Base-by-base conservation (phyloP, 2,797 vertebrate genomes). In the Pipistrellus kuhlii region DNA sequence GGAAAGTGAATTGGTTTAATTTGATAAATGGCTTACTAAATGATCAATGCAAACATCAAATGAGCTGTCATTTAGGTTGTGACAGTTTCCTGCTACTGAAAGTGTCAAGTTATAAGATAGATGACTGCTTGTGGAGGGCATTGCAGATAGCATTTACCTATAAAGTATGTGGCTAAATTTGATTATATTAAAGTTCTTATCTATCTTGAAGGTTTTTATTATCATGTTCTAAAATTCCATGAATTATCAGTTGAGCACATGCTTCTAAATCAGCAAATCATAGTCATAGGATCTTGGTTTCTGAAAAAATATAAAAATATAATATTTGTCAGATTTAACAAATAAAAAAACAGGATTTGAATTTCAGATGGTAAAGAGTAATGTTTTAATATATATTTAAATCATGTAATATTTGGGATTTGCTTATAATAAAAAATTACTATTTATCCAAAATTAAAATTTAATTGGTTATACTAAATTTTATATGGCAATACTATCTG, bases 1-100 rank as follows among this genome's bases (percentile, higher is more conserved):
- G 23, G 77, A 55, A 93, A 62, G 27, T 84, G 35, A 92, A 30
- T 85, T 80, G 77, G 25, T 59, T 88, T 90, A 92, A 80, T 64
- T n/a, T 57, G 46, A 71, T 9, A 66, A 84, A 85, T 32, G 13
- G 23, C 71, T 90, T 71, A 51, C 5, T 23, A 80, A 85, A 27
- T 66, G 20, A 51, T 85, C 53, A 64, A 3, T 75, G 25, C 21
- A 84, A 69, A 62, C 18, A 44, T 85, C 46, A 83, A 75, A 46
- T 90, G n/a, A 73, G 13, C 12, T 82, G 17, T 92, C 51, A 80
- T 78, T 90, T 81, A 85, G 12, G 10, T 81, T 66, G 62, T 77
- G 32, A 44, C 27, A 81, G 38, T 62, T 88, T 91, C 21, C 11
- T 81, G 25, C 32, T 53, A 64, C 62, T 76, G 55, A 23, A 88